Base-by-base conservation (phyloP, 1,140 invertebrate species). In the Agrypnia vestita region DNA sequence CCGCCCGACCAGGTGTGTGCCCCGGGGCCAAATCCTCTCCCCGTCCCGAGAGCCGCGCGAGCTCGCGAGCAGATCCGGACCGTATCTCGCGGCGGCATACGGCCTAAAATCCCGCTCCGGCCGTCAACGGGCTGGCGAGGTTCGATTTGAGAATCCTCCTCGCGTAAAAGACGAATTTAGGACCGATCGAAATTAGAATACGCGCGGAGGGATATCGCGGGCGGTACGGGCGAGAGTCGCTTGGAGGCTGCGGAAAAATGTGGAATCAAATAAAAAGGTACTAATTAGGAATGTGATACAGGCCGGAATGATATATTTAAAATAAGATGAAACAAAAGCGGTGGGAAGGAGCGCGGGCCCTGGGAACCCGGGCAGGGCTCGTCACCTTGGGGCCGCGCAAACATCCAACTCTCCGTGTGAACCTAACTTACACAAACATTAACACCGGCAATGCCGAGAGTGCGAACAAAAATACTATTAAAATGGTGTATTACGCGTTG, bases 1-100 rank as follows among this genome's bases (percentile, higher is more conserved):
- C 69, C 69, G 69, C 69, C 69, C 69, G 69, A 44, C 69, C 69
- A 73, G 69, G 69, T 73, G 69, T 73, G 69, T 73, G 69, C 69
- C 69, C 69, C 19, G 47, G n/a, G 69, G 69, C 69, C 15, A 73
- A 17, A 47, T 46, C 64, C 43, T 69, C 64, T 69, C 64, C 43
- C 8, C 12, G 15, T 47, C 43, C 44, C 13, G 46, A 69, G 35
- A 69, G n/a, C 64, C 64, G 46, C 64, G 9, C 13, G n/a, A 17
- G 6, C 17, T 46, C 13, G 43, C 64, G 46, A 13, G 15, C 44
- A 7, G 46, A 69, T 46, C 3, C 15, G 1, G 12, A 49, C 44
- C 44, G 44, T 46, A 19, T 47, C 7, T 12, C 6, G 15, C 44
- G 15, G 44, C 15, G 12, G 15, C 44, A 9, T 47, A 69, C 17